Evolutionary conservation across 2,888 invertebrate genomes (phyloP).

Genomic region (Morpho helenor): DNA sequence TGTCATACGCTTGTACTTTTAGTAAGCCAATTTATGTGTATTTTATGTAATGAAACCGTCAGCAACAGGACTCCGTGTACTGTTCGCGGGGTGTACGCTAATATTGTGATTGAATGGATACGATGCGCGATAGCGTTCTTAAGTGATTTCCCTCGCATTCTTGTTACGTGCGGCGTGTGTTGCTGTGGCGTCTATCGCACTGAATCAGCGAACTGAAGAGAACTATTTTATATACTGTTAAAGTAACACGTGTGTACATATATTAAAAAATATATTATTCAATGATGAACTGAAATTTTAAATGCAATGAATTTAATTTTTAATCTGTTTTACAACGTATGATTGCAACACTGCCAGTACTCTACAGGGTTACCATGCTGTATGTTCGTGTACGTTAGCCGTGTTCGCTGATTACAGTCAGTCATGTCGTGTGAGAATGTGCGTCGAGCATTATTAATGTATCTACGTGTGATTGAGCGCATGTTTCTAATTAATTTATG

Average conservation of each 20-base stretch:
- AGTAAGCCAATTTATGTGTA: constrained; percentile 73
- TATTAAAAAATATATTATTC: too few species aligned
- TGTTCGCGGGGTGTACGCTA: constrained; percentile 38
- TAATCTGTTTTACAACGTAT: too few species aligned
- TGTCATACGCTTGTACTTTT: constrained; percentile 78
- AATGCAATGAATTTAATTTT: background rate
- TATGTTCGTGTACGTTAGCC: background rate
- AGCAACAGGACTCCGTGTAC: constrained; percentile 55
- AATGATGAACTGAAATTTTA: background rate
- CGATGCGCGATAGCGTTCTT: constrained; percentile 50
- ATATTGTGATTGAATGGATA: constrained; percentile 62
- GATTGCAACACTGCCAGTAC: constrained; percentile 17
- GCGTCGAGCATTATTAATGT: constrained; percentile 62
- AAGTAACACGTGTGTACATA: too few species aligned
- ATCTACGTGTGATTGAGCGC: constrained; percentile 55
- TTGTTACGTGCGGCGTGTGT: constrained; percentile 39
- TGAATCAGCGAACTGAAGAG: constrained; percentile 26
- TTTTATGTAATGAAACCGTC: constrained; percentile 61
- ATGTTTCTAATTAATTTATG: constrained; percentile 58
- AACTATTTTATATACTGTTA: too few species aligned
- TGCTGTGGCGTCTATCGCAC: constrained; percentile 18
- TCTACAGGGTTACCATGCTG: constrained; percentile 16
- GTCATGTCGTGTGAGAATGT: constrained; percentile 44
- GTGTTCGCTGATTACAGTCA: constrained; percentile 42
- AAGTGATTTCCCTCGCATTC: constrained; percentile 56